Conservation (phyloP, 2,888 invertebrate genomes). For the Stenurella melanura region DNA sequence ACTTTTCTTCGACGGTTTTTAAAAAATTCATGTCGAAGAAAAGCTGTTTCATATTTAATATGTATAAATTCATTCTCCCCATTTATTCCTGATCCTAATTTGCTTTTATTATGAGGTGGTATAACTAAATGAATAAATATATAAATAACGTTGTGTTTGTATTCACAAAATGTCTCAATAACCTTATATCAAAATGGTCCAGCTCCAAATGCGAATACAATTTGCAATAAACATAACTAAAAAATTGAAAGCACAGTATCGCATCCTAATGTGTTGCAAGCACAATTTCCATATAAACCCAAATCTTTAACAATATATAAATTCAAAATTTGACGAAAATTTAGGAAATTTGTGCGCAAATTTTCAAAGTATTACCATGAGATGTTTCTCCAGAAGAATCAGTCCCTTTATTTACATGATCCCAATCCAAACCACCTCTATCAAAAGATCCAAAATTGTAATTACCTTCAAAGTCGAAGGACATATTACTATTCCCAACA, state of each 20-base stretch:
- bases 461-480: constrained; percentile 59
- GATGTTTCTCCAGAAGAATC: constrained; percentile 49
- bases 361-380: constrained; percentile 39
- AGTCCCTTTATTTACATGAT: constrained; percentile 49
- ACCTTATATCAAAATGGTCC: too few species aligned
- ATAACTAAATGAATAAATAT: too few species aligned
- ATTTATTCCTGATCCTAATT: too few species aligned
- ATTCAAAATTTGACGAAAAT: constrained; percentile 21
- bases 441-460: constrained; percentile 55
- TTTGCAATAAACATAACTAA: too few species aligned
- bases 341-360: constrained; percentile 18
- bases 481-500: constrained; percentile 38
- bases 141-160: too few species aligned
- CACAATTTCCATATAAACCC: background rate
- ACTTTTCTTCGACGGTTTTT: too few species aligned
- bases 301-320: background rate
- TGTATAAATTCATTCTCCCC: too few species aligned
- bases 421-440: constrained; percentile 53
- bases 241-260: background rate
- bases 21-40: too few species aligned
- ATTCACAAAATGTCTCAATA: too few species aligned
- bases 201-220: too few species aligned
- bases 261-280: background rate
- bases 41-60: too few species aligned
- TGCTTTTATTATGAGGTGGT: too few species aligned